These are phyloP conservation scores for Nyleta sp. DNA, from an alignment of 2,888 invertebrate species.

Conservation along the genomic window DNA sequence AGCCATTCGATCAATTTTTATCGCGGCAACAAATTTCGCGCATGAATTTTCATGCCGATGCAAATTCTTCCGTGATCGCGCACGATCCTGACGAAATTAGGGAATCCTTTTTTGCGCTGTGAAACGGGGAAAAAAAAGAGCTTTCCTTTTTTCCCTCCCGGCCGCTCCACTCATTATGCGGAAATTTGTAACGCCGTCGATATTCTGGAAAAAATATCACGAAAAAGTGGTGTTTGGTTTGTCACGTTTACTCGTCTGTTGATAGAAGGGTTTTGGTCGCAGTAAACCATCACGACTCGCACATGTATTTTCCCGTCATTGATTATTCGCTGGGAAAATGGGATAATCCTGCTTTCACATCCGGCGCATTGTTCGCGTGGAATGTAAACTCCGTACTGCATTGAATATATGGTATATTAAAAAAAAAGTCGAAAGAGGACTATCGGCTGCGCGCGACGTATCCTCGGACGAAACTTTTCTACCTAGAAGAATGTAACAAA, in stretches of 20 bases:
- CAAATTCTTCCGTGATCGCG: constrained; percentile 51
- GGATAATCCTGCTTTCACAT: constrained; percentile 64
- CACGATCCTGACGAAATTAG: constrained; percentile 26
- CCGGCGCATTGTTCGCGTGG: constrained; percentile 52
- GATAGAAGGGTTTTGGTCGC: constrained; percentile 56
- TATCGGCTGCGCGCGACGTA: constrained; percentile 9
- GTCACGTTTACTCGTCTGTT: constrained; percentile 52
- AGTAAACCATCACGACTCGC: constrained; percentile 60
- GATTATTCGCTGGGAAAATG: constrained; percentile 65
- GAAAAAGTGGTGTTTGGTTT: constrained; percentile 56
- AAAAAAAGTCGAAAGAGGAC: constrained; percentile 35
- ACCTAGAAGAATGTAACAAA: constrained; percentile 24
- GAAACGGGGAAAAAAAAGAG: not conserved
- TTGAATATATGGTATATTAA: constrained; percentile 41
- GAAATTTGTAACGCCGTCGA: constrained; percentile 35
- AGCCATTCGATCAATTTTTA: constrained; percentile 38
- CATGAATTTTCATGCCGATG: constrained; percentile 53
- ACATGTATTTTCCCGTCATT: constrained; percentile 64
- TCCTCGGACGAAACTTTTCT: constrained; percentile 48
- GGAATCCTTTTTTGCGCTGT: constrained; percentile 13
- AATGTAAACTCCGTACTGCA: constrained; percentile 52
- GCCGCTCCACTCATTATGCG: constrained; percentile 28
- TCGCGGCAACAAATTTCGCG: constrained; percentile 29
- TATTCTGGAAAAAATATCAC: constrained; percentile 26
- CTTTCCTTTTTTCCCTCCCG: constrained; percentile 1